phyloP scores from a whole-genome alignment of 2,797 vertebrate species.

The Micromesistius poutassou region DNA sequence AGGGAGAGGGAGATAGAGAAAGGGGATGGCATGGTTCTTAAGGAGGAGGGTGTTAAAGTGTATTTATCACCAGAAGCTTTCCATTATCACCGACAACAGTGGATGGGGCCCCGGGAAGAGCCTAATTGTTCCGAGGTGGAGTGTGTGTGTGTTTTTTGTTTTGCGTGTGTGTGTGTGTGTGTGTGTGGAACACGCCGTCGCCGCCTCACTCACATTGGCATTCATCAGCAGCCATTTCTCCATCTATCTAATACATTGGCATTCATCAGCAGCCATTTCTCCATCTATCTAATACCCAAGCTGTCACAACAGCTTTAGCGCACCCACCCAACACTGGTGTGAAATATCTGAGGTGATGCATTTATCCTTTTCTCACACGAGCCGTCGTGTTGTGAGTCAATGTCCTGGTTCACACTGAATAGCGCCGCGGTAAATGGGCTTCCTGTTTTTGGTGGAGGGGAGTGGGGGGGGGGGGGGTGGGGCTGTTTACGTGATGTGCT shows the following conservation, averaged over 20 bases:
- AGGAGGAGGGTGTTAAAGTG: slow-evolving; percentile 73
- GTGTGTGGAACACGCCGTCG: slow-evolving; percentile 44
- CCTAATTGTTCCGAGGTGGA: slow-evolving; percentile 75
- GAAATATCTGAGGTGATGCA: slow-evolving; percentile 76
- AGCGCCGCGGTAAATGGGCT: slow-evolving; percentile 65
- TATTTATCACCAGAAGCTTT: slow-evolving; percentile 77
- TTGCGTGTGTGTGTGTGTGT: neutral
- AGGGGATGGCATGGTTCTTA: slow-evolving; percentile 64
- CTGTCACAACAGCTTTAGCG: slow-evolving; percentile 76
- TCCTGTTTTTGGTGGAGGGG: slow-evolving; percentile 47
- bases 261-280: slow-evolving; percentile 72
- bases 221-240: slow-evolving; percentile 72
- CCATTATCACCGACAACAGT: slow-evolving; percentile 74
- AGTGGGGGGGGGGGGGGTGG: neutral
- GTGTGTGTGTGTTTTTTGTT: slow-evolving; percentile 64
- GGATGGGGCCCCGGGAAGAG: slow-evolving; percentile 69
- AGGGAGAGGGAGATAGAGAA: too few species aligned
- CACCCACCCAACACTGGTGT: slow-evolving; percentile 65
- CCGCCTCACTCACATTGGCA: slow-evolving; percentile 70
- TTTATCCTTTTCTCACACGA: slow-evolving; percentile 76
- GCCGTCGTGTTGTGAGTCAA: slow-evolving; percentile 72
- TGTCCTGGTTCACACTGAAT: slow-evolving; percentile 71
- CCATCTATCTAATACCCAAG: slow-evolving; percentile 74
- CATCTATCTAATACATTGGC: slow-evolving; percentile 74
- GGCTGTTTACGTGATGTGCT: slow-evolving; percentile 68